Conservation (phyloP, 2,113 vertebrate species). For the Pluvialis apricaria region DNA sequence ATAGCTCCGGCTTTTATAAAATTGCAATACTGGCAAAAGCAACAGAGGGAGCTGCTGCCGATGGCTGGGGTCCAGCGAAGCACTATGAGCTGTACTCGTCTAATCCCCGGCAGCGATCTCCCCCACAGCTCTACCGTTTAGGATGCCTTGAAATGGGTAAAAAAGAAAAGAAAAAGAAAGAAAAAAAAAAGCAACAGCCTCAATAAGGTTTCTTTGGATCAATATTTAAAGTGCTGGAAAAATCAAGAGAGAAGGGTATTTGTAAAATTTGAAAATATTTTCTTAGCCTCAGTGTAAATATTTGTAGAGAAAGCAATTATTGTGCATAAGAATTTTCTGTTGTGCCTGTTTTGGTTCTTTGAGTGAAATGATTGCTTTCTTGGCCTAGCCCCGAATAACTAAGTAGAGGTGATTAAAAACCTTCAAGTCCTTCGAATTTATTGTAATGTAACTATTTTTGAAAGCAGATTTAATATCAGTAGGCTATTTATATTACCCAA, state of each 20-base stretch:
- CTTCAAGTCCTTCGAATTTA: constrained; percentile 46
- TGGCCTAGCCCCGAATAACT: constrained; percentile 29
- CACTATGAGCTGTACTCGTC: background rate
- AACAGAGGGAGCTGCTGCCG: constrained; percentile 1
- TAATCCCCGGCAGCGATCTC: background rate
- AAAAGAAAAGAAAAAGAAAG: background rate
- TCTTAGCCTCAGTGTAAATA: background rate
- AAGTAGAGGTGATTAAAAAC: constrained; percentile 62
- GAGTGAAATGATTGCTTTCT: constrained; percentile 13
- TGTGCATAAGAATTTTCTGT: background rate
- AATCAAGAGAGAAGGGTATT: constrained; percentile 22
- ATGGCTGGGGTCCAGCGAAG: background rate
- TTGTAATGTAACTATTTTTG: constrained; percentile 66
- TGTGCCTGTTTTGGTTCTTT: background rate
- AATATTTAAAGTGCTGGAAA: constrained; percentile 31
- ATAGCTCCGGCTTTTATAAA: background rate
- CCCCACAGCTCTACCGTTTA: background rate
- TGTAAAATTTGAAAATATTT: constrained; percentile 53
- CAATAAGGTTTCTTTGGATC: constrained; percentile 12
- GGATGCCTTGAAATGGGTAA: background rate
- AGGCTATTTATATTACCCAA: constrained; percentile 69
- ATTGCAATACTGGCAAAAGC: constrained; percentile 13
- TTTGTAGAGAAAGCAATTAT: constrained; percentile 34
- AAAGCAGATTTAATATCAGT: constrained; percentile 70
- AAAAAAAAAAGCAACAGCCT: background rate